Evolutionary conservation across 1,140 invertebrate species (phyloP).

Genomic region (Macrotrachela quadricornifera): DNA sequence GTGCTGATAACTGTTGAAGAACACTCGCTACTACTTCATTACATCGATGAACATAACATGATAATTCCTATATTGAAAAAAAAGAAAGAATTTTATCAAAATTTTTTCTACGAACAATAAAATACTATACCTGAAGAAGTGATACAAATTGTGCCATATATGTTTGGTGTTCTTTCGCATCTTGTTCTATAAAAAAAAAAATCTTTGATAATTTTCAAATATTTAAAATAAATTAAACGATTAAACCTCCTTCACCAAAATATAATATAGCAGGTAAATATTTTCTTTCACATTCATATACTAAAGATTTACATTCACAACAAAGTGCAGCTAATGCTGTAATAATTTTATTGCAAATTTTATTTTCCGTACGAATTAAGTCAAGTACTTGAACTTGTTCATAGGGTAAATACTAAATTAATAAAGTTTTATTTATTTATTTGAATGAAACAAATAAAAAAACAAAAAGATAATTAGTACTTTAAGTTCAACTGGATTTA

Average conservation of each 20-base stretch:
- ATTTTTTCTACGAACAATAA: not conserved
- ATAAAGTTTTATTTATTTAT: too few species aligned
- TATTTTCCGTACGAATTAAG: constrained; percentile 55
- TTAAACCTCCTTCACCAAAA: constrained; percentile 35
- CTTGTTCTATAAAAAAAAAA: not conserved
- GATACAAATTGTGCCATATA: constrained; percentile 34
- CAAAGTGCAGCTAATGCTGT: constrained; percentile 54
- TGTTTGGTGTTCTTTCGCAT: constrained; percentile 13
- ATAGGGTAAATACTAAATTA: not conserved
- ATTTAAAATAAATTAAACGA: not conserved
- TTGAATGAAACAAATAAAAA: too few species aligned
- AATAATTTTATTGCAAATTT: constrained; percentile 55
- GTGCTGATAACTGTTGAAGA: constrained; percentile 42
- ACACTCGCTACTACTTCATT: constrained; percentile 43
- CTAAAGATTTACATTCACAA: constrained; percentile 47
- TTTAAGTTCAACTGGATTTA: too few species aligned
- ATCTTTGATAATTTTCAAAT: not conserved
- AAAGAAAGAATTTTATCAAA: constrained; percentile 8
- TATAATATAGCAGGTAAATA: constrained; percentile 40
- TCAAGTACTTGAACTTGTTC: constrained; percentile 45
- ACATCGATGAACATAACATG: constrained; percentile 42
- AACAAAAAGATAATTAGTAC: too few species aligned
- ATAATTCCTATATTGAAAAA: constrained; percentile 35
- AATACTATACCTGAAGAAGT: constrained; percentile 34
- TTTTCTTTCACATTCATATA: constrained; percentile 42